Base-by-base conservation (phyloP, 1,140 invertebrate species). In the Trichonephila clavata region DNA sequence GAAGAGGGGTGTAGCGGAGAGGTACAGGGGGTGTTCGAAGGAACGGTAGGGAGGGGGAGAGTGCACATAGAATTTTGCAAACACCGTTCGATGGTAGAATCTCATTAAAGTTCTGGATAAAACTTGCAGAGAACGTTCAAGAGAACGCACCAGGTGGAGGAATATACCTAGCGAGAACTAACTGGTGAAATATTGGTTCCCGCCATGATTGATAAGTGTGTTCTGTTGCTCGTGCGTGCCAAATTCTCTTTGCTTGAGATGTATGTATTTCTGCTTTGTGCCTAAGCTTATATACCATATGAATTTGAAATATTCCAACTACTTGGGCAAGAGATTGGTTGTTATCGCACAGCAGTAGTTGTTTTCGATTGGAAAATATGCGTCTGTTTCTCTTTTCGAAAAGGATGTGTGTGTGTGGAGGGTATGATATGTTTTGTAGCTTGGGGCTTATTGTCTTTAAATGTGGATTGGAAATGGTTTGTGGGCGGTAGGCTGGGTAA, bases 141-240 rank as follows among this genome's bases (percentile, higher is more conserved):
- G 87, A 71, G 87, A 89, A 89, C 65, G 65, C 39, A 71, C 87
- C 87, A 89, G 87, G 87, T 89, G 87, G 65, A 77, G 27, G 87
- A 68, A 89, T 89, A 68, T 77, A 89, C 87, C 89, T 63, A 27
- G 68, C 71, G 91, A 92, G 91, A 92, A 90, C 89, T 57, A 77
- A 77, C 91, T 92, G 91, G 91, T 92, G 91, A 92, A 92, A 92
- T 92, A 92, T 92, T 92, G 91, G 91, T 92, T 92, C 83, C 63
- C 43, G 59, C 91, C 61, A 92, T 92, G 91, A 92, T 92, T 92
- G 91, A 92, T 92, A 92, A 86, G 83, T 92, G 50, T 91, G 90
- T 90, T 65, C 90, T 63, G 80, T 59, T 63, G 83, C 13, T 20
- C 1, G 59, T 43, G 80, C 80, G 80, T 84, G 80, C 80, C 43